Conservation (phyloP, 2,888 invertebrate genomes). For the Chrysotoxum bicinctum region DNA sequence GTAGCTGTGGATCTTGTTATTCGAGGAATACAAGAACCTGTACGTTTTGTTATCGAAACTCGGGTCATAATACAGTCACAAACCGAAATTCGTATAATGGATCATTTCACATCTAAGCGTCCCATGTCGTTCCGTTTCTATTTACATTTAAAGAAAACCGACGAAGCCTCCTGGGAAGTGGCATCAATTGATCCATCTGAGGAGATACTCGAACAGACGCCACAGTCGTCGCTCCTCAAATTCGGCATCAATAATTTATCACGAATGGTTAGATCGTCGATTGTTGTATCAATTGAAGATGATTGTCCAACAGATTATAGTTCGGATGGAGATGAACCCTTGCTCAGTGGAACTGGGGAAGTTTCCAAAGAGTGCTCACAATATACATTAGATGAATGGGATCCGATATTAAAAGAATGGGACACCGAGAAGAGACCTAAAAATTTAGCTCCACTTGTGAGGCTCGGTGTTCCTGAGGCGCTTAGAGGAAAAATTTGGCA, state of each 20-base stretch:
- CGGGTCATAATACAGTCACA: conserved; percentile 95
- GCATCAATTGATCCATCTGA: conserved; percentile 82
- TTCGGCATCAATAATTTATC: conserved; percentile 81
- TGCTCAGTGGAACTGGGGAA: conserved; percentile 98
- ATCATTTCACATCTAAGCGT: conserved; percentile 89
- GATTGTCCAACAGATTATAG: conserved; percentile 81
- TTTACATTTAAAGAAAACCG: conserved; percentile 91
- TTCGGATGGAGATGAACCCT: conserved; percentile 94
- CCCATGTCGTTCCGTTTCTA: conserved; percentile 95
- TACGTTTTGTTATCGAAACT: conserved; percentile 94
- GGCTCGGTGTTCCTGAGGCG: conserved; percentile 96
- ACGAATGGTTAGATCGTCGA: conserved; percentile 81
- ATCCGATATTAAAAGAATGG: conserved; percentile 90
- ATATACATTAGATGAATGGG: conserved; percentile 96
- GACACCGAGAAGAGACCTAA: conserved; percentile 89
- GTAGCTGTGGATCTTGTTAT: conserved; percentile 98
- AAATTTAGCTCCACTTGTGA: conserved; percentile 90
- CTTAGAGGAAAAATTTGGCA: conserved; percentile 99
- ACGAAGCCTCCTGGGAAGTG: conserved; percentile 81
- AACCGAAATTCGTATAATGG: conserved; percentile 93
- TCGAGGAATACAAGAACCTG: conserved; percentile 94
- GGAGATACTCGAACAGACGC: conserved; percentile 79
- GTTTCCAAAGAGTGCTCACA: conserved; percentile 98
- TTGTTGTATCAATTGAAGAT: conserved; percentile 81
- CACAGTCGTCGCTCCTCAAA: conserved; percentile 79